Conservation (phyloP, 2,888 invertebrate genomes). For the Pseudeuparius sepicola region DNA sequence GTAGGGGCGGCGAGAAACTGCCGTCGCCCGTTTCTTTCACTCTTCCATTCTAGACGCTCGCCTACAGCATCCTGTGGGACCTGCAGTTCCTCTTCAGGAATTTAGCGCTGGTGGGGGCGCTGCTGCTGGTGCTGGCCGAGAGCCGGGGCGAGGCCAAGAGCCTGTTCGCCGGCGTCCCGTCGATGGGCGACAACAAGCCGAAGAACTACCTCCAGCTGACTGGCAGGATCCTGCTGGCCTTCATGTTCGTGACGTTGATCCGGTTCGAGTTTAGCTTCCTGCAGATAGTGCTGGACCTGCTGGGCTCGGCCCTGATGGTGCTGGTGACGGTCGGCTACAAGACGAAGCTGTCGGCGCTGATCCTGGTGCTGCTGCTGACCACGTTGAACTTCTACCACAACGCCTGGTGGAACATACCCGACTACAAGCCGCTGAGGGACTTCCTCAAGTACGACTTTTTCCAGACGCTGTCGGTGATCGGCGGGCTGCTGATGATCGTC, state of each 20-base stretch:
- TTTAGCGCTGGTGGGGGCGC: constrained; percentile 93
- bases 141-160: constrained; percentile 86
- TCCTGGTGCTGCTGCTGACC: constrained; percentile 81
- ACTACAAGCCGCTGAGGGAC: constrained; percentile 92
- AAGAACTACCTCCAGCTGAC: constrained; percentile 94
- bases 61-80: constrained; percentile 98
- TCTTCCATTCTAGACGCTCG: constrained; percentile 61
- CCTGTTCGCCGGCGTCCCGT: constrained; percentile 91
- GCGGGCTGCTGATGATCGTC: constrained; percentile 96
- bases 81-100: constrained; percentile 93
- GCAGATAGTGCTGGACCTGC: constrained; percentile 81
- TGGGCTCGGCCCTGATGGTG: constrained; percentile 91
- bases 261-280: constrained; percentile 86
- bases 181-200: constrained; percentile 89
- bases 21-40: no score
- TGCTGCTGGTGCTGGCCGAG: constrained; percentile 93
- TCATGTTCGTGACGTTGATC: constrained; percentile 97
- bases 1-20: constrained; percentile 41
- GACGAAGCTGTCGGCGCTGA: constrained; percentile 93
- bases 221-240: constrained; percentile 89
- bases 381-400: constrained; percentile 94
- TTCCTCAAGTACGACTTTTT: constrained; percentile 99
- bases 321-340: constrained; percentile 96
- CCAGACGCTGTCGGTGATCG: constrained; percentile 97
- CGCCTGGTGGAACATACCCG: constrained; percentile 95